Evolutionary conservation across 2,113 vertebrate genomes (phyloP), one percentile per base, ranked within the genome.

Genomic region (Pica pica): DNA sequence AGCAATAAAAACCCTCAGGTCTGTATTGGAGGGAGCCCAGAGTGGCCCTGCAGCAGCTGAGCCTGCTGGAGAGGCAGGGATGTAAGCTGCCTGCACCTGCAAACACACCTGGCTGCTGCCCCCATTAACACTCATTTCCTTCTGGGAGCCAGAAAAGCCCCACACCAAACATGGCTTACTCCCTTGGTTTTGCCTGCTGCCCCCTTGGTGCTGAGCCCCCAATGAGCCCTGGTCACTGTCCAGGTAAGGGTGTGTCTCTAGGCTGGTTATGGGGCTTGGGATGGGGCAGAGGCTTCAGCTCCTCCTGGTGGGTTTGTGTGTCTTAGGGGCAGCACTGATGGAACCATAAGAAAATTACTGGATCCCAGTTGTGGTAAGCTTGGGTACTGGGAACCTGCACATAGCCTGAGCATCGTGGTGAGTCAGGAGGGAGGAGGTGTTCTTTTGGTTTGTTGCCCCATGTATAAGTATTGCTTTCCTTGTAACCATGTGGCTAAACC

Each of bases 101-200:
- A 17, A 50, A 9, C 49, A 26, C 67, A 63, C 35, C 79, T 81
- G 77, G 20, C 26, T 50, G 24, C 74, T 61, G 2, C 20, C 79
- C 57, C 61, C 35, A n/a, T 10, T 33, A 42, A 11, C 33, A 22
- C 13, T 64, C 17, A 8, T 20, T 82, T 44, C 57, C 61, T 57
- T 24, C 59, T 28, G 31, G 39, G 37, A 76, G n/a, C 37, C 14
- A 41, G 37, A 41, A 86, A 69, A 90, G 46, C 31, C 37, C 16
- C 14, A 5, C 2, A 4, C 27, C 5, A 3, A 1, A 2, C 1
- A 12, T 13, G 10, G 16, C 8, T 16, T 23, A 0, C 6, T 56
- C 15, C 6, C 1, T 1, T 1, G 1, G 16, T 41, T 85, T 61
- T 7, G 31, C 53, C 57, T 80, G 28, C 67, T 85, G 28, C 33